Evolutionary conservation across 1,140 invertebrate genomes (phyloP).

Genomic region (Ridgeia piscesae): DNA sequence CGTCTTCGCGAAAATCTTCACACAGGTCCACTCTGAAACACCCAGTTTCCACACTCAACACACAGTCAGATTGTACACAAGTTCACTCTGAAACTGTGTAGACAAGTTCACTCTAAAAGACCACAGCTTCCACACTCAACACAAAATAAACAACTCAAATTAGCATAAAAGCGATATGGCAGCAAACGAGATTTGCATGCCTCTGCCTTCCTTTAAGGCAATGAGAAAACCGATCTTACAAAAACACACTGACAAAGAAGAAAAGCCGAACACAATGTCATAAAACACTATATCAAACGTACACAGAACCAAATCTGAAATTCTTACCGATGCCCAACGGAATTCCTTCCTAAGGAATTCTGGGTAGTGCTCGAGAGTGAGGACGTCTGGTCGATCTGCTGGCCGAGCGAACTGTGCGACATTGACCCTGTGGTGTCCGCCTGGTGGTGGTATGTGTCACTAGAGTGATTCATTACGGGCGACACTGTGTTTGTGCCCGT

Average conservation of each 20-base stretch:
- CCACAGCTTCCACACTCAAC: too few relatives aligned
- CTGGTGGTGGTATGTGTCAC: neutral
- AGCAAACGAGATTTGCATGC: too few relatives aligned
- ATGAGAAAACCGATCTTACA: too few relatives aligned
- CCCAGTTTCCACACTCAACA: neutral
- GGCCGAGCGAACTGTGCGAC: constrained; percentile 2
- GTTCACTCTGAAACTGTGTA: too few relatives aligned
- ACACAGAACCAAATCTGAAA: neutral
- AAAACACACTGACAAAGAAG: too few relatives aligned
- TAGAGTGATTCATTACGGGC: neutral
- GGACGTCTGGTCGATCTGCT: neutral
- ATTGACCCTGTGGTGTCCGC: neutral
- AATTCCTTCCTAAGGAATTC: constrained; percentile 11
- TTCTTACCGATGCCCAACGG: constrained; percentile 3
- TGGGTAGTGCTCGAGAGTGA: neutral
- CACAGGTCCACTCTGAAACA: neutral
- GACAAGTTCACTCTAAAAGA: too few relatives aligned
- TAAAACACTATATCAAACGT: too few relatives aligned
- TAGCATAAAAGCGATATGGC: too few relatives aligned
- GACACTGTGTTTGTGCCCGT: constrained; percentile 2
- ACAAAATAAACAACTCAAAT: too few relatives aligned
- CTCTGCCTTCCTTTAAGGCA: too few relatives aligned
- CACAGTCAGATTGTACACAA: neutral
- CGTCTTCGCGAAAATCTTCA: neutral
- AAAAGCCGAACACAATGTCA: too few relatives aligned